phyloP scores from a whole-genome alignment of 1,140 invertebrate genomes.

The Battus philenor region DNA sequence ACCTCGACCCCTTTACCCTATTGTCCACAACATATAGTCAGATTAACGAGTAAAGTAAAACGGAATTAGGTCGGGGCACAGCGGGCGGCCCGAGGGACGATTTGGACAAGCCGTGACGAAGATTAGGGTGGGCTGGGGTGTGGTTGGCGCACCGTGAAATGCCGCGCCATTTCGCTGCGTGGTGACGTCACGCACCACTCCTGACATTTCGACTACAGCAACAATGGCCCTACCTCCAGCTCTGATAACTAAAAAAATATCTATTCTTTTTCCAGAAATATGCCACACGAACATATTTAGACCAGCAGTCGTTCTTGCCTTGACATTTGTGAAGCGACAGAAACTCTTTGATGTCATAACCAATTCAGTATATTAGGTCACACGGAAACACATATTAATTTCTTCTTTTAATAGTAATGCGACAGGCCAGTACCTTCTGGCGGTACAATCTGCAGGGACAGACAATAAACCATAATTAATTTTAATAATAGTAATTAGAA shows the following conservation, averaged over 20 bases:
- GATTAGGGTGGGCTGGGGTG: conserved; percentile 64
- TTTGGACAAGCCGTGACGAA: conserved; percentile 51
- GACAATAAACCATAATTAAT: too few species aligned
- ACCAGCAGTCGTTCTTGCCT: too few species aligned
- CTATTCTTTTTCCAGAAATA: conserved; percentile 16
- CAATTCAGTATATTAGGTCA: too few species aligned
- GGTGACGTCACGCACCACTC: conserved; percentile 63
- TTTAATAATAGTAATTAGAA: too few species aligned
- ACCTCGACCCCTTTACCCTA: conserved; percentile 13
- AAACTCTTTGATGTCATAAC: too few species aligned
- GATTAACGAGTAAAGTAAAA: conserved; percentile 41
- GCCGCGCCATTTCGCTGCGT: conserved; percentile 58
- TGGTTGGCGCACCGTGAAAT: conserved; percentile 56
- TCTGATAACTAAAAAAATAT: conserved; percentile 51
- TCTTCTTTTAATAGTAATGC: too few species aligned
- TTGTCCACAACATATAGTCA: conserved; percentile 13
- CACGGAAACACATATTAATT: too few species aligned
- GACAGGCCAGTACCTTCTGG: too few species aligned
- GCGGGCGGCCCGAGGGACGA: conserved; percentile 33
- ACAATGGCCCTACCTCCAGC: conserved; percentile 61
- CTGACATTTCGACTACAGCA: conserved; percentile 65
- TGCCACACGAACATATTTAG: conserved; percentile 3
- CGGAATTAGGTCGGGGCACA: conserved; percentile 37
- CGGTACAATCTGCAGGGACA: too few species aligned
- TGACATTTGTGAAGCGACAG: too few species aligned